Evolutionary conservation across 2,113 vertebrate genomes (phyloP).

Genomic region (Oreochromis tanganicae): DNA sequence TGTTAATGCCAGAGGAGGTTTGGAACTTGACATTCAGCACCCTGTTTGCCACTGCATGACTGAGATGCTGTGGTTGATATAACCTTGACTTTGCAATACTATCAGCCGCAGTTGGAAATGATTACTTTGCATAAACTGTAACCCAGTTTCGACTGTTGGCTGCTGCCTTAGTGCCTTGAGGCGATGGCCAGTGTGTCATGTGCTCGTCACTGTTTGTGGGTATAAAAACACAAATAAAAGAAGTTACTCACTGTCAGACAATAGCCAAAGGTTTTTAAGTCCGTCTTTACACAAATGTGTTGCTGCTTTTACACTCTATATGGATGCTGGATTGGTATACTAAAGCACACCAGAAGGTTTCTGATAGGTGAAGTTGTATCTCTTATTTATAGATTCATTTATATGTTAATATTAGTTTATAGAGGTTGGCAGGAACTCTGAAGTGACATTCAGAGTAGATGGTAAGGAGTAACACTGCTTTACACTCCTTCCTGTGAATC

Average conservation of each 20-base stretch:
- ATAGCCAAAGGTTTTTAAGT: not conserved
- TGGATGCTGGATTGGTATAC: accelerated
- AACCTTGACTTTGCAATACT: not conserved
- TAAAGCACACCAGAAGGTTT: accelerated
- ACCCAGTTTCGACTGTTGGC: not conserved
- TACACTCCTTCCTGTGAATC: not conserved
- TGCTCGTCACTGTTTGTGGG: not conserved
- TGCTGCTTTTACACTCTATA: not conserved
- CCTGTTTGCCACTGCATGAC: not conserved
- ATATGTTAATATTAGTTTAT: not conserved
- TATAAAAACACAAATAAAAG: not conserved
- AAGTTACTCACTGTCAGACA: not conserved
- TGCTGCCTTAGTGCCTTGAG: not conserved
- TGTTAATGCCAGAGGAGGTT: not conserved
- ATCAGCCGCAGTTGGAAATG: not conserved
- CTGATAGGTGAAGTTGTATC: not conserved
- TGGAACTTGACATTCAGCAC: accelerated
- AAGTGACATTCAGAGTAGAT: accelerated
- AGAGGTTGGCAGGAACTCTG: not conserved
- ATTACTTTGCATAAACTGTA: not conserved
- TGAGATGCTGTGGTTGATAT: not conserved
- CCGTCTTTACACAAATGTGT: accelerated
- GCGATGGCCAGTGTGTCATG: not conserved
- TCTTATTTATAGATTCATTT: not conserved
- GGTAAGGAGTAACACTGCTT: not conserved